Base-by-base conservation (phyloP, 1,140 invertebrate species). In the Araneus ventricosus region DNA sequence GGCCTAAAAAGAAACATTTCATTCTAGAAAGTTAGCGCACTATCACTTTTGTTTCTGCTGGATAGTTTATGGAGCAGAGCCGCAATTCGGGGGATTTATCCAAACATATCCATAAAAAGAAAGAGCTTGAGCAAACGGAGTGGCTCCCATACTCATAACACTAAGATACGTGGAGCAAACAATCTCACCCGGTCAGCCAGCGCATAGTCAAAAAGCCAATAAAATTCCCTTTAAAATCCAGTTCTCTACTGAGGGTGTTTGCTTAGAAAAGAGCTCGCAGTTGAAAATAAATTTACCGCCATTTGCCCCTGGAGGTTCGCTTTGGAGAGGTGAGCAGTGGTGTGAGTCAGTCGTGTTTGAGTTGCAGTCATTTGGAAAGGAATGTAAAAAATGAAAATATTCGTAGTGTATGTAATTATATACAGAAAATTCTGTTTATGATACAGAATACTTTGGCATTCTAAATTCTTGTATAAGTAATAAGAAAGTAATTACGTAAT, bases 191-290 rank as follows among this genome's bases (percentile, higher is more conserved):
- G 70, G 70, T 75, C 70, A 75, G 70, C 70, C 70, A 75, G 22
- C 70, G 70, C 70, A 34, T 75, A 75, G 70, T 75, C 70, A 75
- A 75, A 75, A 75, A 75, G 70, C 70, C 70, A 75, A 75, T 75
- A 75, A 75, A 75, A 75, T 37, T 75, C 70, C 70, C 70, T 75
- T 75, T 75, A 75, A 75, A 75, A 75, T 75, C 70, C 70, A 75
- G 70, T 75, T 75, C 34, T 75, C 30, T 34, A 34, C 70, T 37
- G 30, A 75, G 70, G 70, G 30, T 75, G 70, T 75, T 75, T 75
- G 70, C 70, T 75, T 75, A 75, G 70, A 75, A 75, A 75, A 75
- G 70, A 75, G 70, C 70, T 75, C 37, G 30, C 27, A 75, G 70
- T 75, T 75, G 70, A 75, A 75, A 75, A 75, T 75, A 75, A 75